Evolutionary conservation across 2,113 vertebrate species (phyloP).

Genomic region (Myrmecobius fasciatus): DNA sequence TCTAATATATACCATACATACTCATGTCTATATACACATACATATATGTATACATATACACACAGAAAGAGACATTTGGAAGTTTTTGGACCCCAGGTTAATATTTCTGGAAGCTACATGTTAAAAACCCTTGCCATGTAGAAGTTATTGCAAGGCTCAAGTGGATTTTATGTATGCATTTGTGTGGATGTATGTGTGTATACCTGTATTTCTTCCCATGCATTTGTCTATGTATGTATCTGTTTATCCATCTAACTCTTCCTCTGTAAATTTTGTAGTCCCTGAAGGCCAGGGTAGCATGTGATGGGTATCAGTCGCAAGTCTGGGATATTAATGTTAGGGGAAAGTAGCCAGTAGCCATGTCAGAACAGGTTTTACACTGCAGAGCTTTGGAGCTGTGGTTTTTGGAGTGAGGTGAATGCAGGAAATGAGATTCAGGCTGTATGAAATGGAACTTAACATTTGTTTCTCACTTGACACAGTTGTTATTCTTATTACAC

Average conservation of each 20-base stretch:
- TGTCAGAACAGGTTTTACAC: conserved; percentile 47
- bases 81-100: background rate
- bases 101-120: too few relatives aligned
- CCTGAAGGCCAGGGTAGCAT: background rate
- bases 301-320: background rate
- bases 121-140: background rate
- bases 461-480: conserved; percentile 18
- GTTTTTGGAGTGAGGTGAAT: conserved; percentile 34
- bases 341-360: conserved; percentile 55
- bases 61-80: background rate
- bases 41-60: background rate
- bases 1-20: too few relatives aligned
- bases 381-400: conserved; percentile 45
- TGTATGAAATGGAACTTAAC: background rate
- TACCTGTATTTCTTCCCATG: background rate
- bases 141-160: background rate
- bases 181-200: background rate
- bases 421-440: background rate
- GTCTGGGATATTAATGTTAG: background rate
- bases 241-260: background rate
- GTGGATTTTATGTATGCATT: background rate
- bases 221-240: background rate
- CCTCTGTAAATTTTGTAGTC: background rate
- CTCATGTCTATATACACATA: too few relatives aligned
- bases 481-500: conserved; percentile 21